A percentile compares a stretch with the other conserved stretches of the same genome.
Conservation (phyloP, 2,113 vertebrate genomes). For the Brienomyrus longianalis region DNA sequence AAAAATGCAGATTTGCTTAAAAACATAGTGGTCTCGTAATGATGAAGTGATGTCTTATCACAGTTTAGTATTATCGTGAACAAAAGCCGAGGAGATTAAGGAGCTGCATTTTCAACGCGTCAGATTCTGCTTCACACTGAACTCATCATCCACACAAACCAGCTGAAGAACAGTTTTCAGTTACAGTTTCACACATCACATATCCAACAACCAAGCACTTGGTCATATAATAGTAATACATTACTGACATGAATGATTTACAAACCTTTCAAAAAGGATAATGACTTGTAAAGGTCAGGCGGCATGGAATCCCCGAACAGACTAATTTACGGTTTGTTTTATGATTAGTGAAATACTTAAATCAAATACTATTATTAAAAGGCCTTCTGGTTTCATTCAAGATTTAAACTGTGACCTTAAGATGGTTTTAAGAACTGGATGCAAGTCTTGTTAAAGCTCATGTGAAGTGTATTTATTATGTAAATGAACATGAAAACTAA, state of each 20-base stretch:
- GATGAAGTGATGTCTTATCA: neutral
- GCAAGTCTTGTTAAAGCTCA: neutral
- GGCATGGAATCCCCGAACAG: neutral
- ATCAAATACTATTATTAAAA: neutral
- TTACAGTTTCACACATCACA: neutral
- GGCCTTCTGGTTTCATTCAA: neutral
- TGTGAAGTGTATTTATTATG: neutral
- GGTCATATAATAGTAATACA: neutral
- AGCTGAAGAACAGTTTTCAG: neutral
- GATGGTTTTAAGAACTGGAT: neutral
- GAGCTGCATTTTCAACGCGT: neutral
- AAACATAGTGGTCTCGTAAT: neutral
- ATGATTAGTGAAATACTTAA: neutral
- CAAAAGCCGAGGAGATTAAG: neutral
- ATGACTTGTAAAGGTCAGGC: slow-evolving; percentile 1
- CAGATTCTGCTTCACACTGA: neutral
- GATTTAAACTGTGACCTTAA: neutral
- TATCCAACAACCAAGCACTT: neutral
- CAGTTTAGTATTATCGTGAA: neutral
- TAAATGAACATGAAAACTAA: neutral
- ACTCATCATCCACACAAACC: neutral
- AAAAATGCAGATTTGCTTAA: too few species aligned
- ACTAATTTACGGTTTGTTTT: neutral
- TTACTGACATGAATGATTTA: neutral
- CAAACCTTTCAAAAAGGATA: neutral